Evolutionary conservation across 2,797 vertebrate species (phyloP), one percentile per base, ranked within the genome.

Genomic region (Geotrypetes seraphini): DNA sequence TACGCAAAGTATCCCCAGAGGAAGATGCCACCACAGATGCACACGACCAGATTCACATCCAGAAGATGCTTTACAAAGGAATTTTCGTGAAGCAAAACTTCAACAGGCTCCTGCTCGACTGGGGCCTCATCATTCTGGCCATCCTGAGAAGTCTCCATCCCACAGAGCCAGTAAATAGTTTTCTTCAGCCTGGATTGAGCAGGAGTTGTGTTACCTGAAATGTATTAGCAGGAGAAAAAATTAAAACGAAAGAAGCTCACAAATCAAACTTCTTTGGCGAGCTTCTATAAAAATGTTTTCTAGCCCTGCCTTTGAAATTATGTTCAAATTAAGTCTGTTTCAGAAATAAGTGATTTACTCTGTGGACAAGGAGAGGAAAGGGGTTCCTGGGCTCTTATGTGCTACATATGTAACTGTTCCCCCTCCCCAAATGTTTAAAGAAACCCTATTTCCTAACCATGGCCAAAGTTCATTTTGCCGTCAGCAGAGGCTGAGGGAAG

Each of bases 1-100:
- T 79, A 95, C 1, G 76, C 90, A 19, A 95, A 99, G 75, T 87
- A 96, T 1, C 81, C 89, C 54, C 89, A 84, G 33, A 97, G 79
- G 13, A 98, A 99, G 35, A 81, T 5, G 0, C 78, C 71, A 0
- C 80, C 73, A 1, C 78, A 70, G 3, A 89, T n/a, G 6, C 87
- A 91, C 4, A 95, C 1, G 1, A 98, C 42, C 42, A 96, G 73
- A 67, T 89, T 94, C 60, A 66, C 1, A 12, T 97, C 88, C n/a
- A 96, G 60, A 10, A 92, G 0, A 7, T 49, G 59, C 11, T 49
- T 81, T 25, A 85, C 57, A 7, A 35, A 8, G 0, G 80, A 76
- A 0, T 73, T 65, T 65, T 98, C 93, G 7, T 87, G 64, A 43
- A 86, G 46, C 11, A 78, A 74, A 5, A 36, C 35, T 20, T 37